Evolutionary conservation across 92 coral and sea anemone species (phyloP), one percentile per base, ranked within the genome.

Genomic region (Umimayanthus kanabou): DNA sequence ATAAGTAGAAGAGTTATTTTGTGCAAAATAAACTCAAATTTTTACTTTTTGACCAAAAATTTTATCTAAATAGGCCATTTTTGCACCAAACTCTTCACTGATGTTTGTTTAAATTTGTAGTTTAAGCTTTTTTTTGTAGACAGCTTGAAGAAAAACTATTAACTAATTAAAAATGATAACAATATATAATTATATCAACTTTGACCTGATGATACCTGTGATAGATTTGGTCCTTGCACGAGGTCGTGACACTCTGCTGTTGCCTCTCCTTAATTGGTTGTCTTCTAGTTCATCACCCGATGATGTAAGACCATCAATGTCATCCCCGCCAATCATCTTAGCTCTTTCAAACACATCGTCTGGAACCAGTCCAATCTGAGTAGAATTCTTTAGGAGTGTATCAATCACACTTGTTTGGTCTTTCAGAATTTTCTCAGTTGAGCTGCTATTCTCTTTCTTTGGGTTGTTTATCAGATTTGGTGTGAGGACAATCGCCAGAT

Each of bases 271-370:
- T 69, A 88, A 80, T 69, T 74, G 83, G 82, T 88, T 89, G 33
- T 97, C 89, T 77, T 97, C 99, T 9, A 97, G 88, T 80, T 97
- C 99, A 94, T 97, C 99, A 20, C 99, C 96, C 30, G 99, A 97
- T 83, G 99, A 97, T 9, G 93, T 93, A 90, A 97, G 37, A 10
- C 92, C 95, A 84, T 91, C 96, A 33, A 87, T 92, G 14, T 91
- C 96, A 81, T 94, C 96, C 4, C 77, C 89, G 23, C 93, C 95
- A 85, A 96, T 88, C 90, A 89, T 64, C 85, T 94, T 95, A 14
- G 99, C 99, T 71, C 91, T 92, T 37, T 94, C 94, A 80, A 91
- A 91, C 76, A 97, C 89, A 73, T 90, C 97, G 22, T 95, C 98
- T 69, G 95, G 92, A 1, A 97, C 97, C 76, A 94, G 61, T 28